Base-by-base conservation (phyloP, 2,888 invertebrate species). In the Neelides folsomi region DNA sequence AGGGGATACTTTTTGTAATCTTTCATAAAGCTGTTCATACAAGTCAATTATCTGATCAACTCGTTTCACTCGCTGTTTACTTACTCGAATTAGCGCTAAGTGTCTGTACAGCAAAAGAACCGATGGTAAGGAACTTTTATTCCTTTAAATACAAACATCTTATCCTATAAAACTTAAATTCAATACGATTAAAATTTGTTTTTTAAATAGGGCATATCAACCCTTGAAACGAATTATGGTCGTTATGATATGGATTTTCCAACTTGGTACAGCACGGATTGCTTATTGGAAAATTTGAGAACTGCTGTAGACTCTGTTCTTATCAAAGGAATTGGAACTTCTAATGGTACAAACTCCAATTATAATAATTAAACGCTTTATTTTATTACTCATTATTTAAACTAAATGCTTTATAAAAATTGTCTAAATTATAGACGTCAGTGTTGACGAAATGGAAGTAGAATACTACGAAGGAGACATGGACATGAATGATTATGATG, bases 11-110 rank as follows among this genome's bases (percentile, higher is more conserved):
- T 55, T 80, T 93, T 65, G 80, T 81, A 54, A 84, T 90, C 65
- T 76, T 93, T 56, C 84, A 85, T 71, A 85, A 89, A 68, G 86
- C 87, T 54, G 82, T 87, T 48, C 79, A 81, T 67, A 80, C 72
- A 39, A 76, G 78, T 57, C 77, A 77, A 62, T 77, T 86, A 53
- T 83, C 88, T 44, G 94, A 95, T 71, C 88, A 90, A 71, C 80
- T 90, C 65, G 77, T 93, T 65, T 87, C 90, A 49, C 73, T 93
- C 53, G 80, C 86, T 46, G 76, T 93, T 13, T 92, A 88, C 70
- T 77, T 95, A 53, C 73, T 95, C 56, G 86, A 89, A 70, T 82
- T 89, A 70, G 84, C 87, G 34, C 79, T 88, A 7, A 76, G 74
- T 52, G 72, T 72, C 51, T 64, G 65, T 41, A 66, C 68, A 56